Evolutionary conservation across 1,140 invertebrate species (phyloP).

Genomic region (Latrodectus geometricus): DNA sequence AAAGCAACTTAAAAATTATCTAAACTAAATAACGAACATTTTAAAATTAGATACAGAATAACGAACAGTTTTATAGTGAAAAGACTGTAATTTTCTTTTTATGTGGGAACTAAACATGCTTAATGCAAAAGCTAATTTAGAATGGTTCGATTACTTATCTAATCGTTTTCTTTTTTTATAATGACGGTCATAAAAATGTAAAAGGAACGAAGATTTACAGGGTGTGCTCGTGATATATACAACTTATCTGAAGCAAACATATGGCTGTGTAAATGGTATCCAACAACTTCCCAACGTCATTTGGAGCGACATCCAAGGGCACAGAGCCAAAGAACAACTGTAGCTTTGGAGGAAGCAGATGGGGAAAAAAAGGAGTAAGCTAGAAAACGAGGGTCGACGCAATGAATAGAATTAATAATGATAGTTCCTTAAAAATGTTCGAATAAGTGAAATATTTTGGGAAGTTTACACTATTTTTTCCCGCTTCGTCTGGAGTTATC

Average conservation of each 20-base stretch:
- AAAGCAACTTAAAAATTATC: no score
- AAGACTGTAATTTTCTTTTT: no score
- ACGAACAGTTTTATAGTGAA: no score
- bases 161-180: no score
- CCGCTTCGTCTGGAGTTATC: background rate
- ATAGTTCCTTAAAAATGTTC: constrained; percentile 17
- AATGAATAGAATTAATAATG: constrained; percentile 13
- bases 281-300: constrained; percentile 17
- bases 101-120: no score
- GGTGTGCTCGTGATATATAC: no score
- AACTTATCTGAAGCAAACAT: background rate
- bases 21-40: no score
- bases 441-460: constrained; percentile 45
- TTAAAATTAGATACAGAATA: no score
- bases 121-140: no score
- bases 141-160: no score
- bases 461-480: background rate
- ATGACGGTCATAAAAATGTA: no score
- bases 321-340: constrained; percentile 36
- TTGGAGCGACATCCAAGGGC: constrained; percentile 11
- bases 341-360: background rate
- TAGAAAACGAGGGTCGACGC: background rate
- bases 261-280: constrained; percentile 7
- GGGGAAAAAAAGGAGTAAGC: background rate
- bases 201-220: no score